These are phyloP conservation scores for Phrynosoma platyrhinos DNA, from an alignment of 2,113 vertebrate genomes.

Conservation along the genomic window DNA sequence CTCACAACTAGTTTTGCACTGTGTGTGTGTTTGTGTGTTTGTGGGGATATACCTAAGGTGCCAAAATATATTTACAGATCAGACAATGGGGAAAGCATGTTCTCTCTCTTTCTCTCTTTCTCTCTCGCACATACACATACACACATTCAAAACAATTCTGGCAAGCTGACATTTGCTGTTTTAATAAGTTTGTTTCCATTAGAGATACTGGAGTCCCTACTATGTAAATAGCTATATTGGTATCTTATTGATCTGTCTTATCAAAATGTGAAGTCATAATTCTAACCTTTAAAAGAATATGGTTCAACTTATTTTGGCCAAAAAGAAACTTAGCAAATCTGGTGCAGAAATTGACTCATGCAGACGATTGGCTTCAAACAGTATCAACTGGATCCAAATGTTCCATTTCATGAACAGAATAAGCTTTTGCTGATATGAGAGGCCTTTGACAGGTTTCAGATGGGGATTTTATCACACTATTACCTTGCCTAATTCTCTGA, in stretches of 20 bases:
- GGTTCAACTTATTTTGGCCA: background rate
- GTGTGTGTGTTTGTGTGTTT: too few species aligned
- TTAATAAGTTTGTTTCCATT: background rate
- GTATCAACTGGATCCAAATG: background rate
- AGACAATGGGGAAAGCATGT: background rate
- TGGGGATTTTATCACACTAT: background rate
- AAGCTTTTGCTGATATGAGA: background rate
- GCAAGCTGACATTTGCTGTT: background rate
- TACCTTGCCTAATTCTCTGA: background rate
- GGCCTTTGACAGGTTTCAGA: background rate
- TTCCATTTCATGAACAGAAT: conserved; percentile 5
- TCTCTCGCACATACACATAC: background rate
- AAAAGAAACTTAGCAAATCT: conserved; percentile 12
- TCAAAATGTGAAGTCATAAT: background rate
- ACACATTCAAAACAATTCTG: background rate
- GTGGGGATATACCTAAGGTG: background rate
- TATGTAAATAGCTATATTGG: background rate
- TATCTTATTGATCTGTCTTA: background rate
- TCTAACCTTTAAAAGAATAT: background rate
- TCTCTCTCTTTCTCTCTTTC: too few species aligned
- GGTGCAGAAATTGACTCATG: background rate
- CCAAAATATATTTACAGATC: background rate
- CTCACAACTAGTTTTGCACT: background rate
- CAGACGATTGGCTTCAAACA: conserved; percentile 5
- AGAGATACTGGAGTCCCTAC: background rate